Evolutionary conservation across 2,113 vertebrate genomes (phyloP).

Genomic region (Mirza zaza): DNA sequence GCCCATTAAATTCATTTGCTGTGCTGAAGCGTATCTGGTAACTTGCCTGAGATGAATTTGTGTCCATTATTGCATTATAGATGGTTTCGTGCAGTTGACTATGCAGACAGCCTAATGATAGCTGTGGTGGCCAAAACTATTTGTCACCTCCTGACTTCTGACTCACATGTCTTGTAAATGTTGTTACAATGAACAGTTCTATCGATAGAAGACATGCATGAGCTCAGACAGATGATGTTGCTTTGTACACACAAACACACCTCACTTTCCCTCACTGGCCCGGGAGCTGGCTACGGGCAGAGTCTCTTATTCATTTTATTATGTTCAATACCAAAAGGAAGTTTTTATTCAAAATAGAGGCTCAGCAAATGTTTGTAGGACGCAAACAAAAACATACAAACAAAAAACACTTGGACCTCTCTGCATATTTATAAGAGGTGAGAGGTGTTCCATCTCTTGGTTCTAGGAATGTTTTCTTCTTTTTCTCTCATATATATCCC

Average conservation of each 20-base stretch:
- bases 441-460: not conserved
- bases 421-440: not conserved
- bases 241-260: not conserved
- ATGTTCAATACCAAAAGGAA: not conserved
- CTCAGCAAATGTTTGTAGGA: not conserved
- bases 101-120: not conserved
- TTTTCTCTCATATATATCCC: not conserved
- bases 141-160: not conserved
- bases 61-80: not conserved
- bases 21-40: not conserved
- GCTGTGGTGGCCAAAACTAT: not conserved
- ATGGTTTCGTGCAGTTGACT: not conserved
- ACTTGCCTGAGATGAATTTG: not conserved
- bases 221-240: not conserved
- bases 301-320: not conserved
- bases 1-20: not conserved
- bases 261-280: not conserved
- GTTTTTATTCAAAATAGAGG: not conserved
- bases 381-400: not conserved
- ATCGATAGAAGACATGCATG: not conserved
- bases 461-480: not conserved
- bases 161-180: not conserved
- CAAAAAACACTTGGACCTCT: not conserved
- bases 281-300: not conserved
- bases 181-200: rapidly evolving